Evolutionary conservation across 2,888 invertebrate genomes (phyloP).

Genomic region (Drosophila kokeensis): DNA sequence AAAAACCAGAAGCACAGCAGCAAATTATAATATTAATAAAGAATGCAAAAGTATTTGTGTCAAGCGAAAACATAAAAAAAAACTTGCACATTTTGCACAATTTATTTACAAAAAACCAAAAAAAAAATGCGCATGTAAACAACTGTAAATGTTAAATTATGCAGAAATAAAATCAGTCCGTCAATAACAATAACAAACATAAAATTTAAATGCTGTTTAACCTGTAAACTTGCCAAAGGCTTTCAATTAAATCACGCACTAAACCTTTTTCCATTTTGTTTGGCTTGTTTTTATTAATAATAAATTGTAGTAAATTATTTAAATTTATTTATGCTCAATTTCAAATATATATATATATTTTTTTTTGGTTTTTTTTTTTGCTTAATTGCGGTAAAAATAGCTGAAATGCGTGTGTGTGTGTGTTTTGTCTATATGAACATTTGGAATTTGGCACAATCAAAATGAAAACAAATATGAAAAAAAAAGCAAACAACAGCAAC

Average conservation of each 20-base stretch:
- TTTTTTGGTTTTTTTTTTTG: slow-evolving; percentile 12
- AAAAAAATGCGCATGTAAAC: slow-evolving; percentile 11
- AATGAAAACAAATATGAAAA: slow-evolving; percentile 11
- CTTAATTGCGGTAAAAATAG: slow-evolving; percentile 42
- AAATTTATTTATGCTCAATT: slow-evolving; percentile 14
- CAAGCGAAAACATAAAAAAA: slow-evolving; percentile 8
- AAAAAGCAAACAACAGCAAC: slow-evolving; percentile 7
- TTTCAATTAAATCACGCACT: slow-evolving; percentile 7
- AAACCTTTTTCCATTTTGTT: not conserved
- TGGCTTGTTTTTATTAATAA: slow-evolving; percentile 3
- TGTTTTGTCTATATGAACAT: slow-evolving; percentile 25
- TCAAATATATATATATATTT: no score
- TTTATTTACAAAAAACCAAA: slow-evolving; percentile 9
- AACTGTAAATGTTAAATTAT: slow-evolving; percentile 34
- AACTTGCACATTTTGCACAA: slow-evolving; percentile 18
- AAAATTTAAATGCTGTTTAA: slow-evolving; percentile 23
- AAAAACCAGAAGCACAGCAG: not conserved
- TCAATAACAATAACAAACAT: not conserved
- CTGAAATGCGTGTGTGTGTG: slow-evolving; percentile 4
- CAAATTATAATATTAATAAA: slow-evolving; percentile 7
- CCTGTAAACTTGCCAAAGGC: slow-evolving; percentile 5
- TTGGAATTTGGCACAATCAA: slow-evolving; percentile 47
- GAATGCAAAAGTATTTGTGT: slow-evolving; percentile 26
- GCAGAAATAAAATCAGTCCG: slow-evolving; percentile 32
- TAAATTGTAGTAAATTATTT: slow-evolving; percentile 18